phyloP scores from a whole-genome alignment of 1,140 invertebrate species.

The Diorhabda elongata region DNA sequence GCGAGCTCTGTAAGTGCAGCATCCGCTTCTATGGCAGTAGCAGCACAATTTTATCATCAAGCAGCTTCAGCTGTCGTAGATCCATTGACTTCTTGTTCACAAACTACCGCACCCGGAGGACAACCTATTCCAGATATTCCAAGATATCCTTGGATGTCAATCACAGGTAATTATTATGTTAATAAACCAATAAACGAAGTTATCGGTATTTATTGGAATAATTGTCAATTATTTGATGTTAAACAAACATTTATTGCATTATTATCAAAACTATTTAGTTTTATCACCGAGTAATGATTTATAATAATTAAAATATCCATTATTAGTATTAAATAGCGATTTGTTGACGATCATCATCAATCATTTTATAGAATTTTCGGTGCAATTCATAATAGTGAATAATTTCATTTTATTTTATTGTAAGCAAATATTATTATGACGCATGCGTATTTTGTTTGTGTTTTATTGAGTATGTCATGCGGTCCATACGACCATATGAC shows the following conservation, averaged over 20 bases:
- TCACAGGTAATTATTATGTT: constrained; percentile 73
- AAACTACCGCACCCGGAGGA: constrained; percentile 63
- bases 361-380: no score
- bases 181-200: no score
- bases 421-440: background rate
- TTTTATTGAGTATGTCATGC: constrained; percentile 9
- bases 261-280: background rate
- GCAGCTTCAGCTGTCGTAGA: constrained; percentile 66
- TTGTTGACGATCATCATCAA: background rate
- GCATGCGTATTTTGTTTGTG: background rate
- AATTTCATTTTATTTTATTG: no score
- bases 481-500: background rate
- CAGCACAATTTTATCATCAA: constrained; percentile 85
- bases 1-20: constrained; percentile 61
- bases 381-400: no score
- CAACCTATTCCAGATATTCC: constrained; percentile 80
- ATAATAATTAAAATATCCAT: background rate
- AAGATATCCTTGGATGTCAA: constrained; percentile 95
- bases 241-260: background rate
- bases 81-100: constrained; percentile 60
- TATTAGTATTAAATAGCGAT: background rate
- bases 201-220: background rate
- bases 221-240: background rate
- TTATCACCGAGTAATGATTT: constrained; percentile 3
- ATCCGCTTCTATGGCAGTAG: constrained; percentile 71